Percentiles rank a stretch among this genome's conserved stretches.
These are phyloP conservation scores for Phytoseiulus persimilis DNA, from an alignment of 2,888 invertebrate genomes.

Conservation along the genomic window DNA sequence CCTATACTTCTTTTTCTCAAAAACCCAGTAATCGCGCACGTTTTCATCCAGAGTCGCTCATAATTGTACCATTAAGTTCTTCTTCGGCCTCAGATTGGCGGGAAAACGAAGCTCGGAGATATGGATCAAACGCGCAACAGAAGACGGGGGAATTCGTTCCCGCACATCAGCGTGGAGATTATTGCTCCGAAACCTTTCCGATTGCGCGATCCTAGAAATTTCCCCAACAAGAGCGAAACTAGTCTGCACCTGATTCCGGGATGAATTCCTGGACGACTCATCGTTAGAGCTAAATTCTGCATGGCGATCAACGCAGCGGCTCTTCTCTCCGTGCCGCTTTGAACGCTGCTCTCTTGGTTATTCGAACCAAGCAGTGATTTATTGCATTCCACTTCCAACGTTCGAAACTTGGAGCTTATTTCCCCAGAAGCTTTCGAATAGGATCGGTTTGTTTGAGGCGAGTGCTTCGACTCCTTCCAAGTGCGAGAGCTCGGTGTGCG, in stretches of 20 bases:
- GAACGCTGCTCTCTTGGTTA: too few species aligned
- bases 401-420: background rate
- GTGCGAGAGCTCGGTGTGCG: background rate
- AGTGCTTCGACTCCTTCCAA: background rate
- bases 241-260: too few species aligned
- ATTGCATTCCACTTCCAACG: background rate
- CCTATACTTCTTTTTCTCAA: background rate
- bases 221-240: too few species aligned
- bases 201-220: too few species aligned
- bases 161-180: background rate
- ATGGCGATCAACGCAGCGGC: too few species aligned
- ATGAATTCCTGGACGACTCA: background rate
- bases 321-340: too few species aligned
- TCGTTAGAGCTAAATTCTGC: too few species aligned
- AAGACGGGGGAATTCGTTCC: background rate
- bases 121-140: background rate
- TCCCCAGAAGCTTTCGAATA: too few species aligned
- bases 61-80: background rate
- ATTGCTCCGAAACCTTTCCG: too few species aligned
- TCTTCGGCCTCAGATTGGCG: background rate
- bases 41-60: background rate
- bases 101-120: background rate
- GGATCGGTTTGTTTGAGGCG: too few species aligned
- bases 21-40: background rate
- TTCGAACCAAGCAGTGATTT: background rate